These are phyloP conservation scores for Casuarius casuarius DNA, from an alignment of 2,113 vertebrate species.

Conservation along the genomic window DNA sequence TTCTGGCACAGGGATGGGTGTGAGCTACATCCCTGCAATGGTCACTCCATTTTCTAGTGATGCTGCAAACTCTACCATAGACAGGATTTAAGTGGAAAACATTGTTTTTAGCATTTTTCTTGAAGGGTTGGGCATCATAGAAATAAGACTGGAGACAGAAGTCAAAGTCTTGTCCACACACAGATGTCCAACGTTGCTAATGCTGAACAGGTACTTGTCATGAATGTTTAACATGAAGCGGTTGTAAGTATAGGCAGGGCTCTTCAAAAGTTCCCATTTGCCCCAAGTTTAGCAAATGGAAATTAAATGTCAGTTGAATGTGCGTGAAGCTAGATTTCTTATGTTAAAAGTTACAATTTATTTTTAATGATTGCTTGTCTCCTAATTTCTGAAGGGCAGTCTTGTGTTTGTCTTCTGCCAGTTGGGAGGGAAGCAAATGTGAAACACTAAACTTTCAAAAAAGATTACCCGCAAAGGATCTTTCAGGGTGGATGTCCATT, in stretches of 20 bases:
- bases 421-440: background rate
- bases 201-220: background rate
- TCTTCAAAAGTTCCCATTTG: background rate
- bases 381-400: background rate
- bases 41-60: no score
- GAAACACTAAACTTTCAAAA: background rate
- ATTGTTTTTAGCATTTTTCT: background rate
- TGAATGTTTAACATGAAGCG: background rate
- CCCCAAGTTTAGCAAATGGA: background rate
- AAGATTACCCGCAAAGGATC: background rate
- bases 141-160: background rate
- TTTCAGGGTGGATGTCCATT: background rate
- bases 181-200: background rate
- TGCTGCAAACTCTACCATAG: accelerated
- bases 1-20: background rate
- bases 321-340: background rate
- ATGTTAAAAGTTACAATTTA: background rate
- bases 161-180: background rate
- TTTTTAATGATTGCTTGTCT: background rate
- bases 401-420: background rate
- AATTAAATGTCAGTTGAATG: background rate
- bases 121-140: background rate
- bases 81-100: background rate
- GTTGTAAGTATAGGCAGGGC: background rate
- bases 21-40: accelerated